Evolutionary conservation across 2,113 vertebrate genomes (phyloP).

Genomic region (Cercopithecus mona): DNA sequence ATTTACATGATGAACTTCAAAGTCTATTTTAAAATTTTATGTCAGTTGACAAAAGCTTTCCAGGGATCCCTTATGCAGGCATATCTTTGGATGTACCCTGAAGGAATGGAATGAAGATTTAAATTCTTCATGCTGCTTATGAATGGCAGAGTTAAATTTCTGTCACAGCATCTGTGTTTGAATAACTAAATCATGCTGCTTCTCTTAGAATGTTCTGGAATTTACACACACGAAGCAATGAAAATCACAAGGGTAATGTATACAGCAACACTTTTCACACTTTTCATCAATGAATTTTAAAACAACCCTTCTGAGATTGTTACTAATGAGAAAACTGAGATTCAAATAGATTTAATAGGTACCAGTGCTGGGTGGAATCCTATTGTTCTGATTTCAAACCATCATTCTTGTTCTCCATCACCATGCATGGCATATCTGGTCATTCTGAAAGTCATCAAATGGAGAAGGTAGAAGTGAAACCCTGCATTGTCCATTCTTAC

Average conservation of each 20-base stretch:
- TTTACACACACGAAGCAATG: neutral
- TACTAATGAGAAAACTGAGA: neutral
- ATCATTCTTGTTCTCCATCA: neutral
- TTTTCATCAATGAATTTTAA: constrained; percentile 25
- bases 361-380: neutral
- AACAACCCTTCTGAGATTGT: neutral
- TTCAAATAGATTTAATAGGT: neutral
- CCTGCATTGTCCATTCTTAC: neutral
- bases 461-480: neutral
- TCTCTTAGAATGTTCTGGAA: constrained; percentile 25
- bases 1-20: neutral
- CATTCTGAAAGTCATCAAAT: neutral
- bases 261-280: neutral
- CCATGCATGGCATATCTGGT: neutral
- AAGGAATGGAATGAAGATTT: neutral
- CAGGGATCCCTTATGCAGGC: neutral
- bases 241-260: neutral
- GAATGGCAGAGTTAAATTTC: neutral
- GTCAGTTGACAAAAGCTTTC: neutral
- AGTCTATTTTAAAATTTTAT: neutral
- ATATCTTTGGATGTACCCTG: neutral
- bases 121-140: neutral
- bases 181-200: neutral
- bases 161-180: constrained; percentile 23
- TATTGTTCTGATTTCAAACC: neutral